Percentiles rank a stretch among this genome's conserved stretches.
Evolutionary conservation across 2,797 vertebrate genomes (phyloP).

Genomic region (Pipistrellus pipistrellus): DNA sequence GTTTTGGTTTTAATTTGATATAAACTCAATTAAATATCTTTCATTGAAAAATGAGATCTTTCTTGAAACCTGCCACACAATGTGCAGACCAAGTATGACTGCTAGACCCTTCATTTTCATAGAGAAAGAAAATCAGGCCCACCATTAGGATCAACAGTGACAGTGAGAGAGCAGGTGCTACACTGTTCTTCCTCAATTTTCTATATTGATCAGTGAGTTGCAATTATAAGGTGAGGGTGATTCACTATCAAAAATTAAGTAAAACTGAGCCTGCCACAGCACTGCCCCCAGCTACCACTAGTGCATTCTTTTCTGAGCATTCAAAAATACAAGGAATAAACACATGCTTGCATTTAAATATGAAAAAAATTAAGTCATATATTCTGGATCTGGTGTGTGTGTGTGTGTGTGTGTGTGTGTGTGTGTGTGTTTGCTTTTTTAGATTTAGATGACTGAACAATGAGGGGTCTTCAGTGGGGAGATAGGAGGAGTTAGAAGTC

Average conservation of each 20-base stretch:
- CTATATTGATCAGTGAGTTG: neutral
- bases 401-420: too few species aligned
- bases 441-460: neutral
- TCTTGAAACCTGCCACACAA: neutral
- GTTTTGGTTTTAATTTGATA: too few species aligned
- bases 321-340: slow-evolving; percentile 9
- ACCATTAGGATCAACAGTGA: neutral
- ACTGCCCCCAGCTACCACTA: neutral
- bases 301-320: neutral
- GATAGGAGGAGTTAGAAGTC: neutral
- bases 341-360: neutral
- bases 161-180: neutral
- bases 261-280: neutral
- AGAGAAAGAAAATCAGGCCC: neutral
- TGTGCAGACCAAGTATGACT: neutral
- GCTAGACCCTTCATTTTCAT: neutral
- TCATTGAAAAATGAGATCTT: slow-evolving; percentile 13
- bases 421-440: too few species aligned
- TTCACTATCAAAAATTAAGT: neutral
- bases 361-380: slow-evolving; percentile 19
- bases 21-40: neutral
- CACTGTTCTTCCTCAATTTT: neutral
- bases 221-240: neutral
- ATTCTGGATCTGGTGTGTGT: neutral
- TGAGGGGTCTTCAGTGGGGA: neutral